Conservation (phyloP, 2,113 vertebrate species). For the Pseudolaguvia tuberculata region DNA sequence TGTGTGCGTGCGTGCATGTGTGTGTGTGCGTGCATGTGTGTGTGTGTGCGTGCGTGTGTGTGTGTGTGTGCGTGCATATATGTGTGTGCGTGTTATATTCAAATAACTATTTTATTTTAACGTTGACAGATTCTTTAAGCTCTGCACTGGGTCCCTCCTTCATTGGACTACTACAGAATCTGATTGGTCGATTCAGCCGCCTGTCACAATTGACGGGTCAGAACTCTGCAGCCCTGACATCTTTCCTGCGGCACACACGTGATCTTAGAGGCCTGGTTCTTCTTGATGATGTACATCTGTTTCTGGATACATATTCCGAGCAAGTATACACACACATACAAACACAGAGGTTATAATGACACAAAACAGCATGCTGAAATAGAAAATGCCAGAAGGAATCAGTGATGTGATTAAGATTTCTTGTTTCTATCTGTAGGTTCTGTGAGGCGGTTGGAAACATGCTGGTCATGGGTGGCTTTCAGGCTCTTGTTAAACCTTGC, state of each 20-base stretch:
- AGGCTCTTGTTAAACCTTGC: conserved; percentile 81
- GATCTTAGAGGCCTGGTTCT: conserved; percentile 81
- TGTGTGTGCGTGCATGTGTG: too few species aligned
- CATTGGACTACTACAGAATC: conserved; percentile 77
- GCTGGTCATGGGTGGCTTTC: conserved; percentile 90
- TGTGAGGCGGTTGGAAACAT: conserved; percentile 79
- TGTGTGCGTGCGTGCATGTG: too few species aligned
- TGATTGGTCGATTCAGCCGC: conserved; percentile 79
- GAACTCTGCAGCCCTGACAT: conserved; percentile 82
- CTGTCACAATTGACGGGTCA: conserved; percentile 91
- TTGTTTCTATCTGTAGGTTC: conserved; percentile 69
- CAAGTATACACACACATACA: conserved; percentile 29
- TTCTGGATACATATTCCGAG: conserved; percentile 82
- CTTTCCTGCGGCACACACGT: conserved; percentile 76
- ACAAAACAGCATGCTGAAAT: neutral
- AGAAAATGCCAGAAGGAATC: neutral
- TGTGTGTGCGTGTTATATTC: too few species aligned
- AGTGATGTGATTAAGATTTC: neutral
- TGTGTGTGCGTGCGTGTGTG: too few species aligned
- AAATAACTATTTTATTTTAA: neutral
- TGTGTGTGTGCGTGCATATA: too few species aligned
- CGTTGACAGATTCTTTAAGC: conserved; percentile 79
- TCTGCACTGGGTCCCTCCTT: conserved; percentile 59
- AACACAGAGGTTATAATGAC: neutral
- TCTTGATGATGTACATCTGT: conserved; percentile 81